Conservation (phyloP, 53 echinoderm and acorn worm species). For the Temnopleurus reevesii region DNA sequence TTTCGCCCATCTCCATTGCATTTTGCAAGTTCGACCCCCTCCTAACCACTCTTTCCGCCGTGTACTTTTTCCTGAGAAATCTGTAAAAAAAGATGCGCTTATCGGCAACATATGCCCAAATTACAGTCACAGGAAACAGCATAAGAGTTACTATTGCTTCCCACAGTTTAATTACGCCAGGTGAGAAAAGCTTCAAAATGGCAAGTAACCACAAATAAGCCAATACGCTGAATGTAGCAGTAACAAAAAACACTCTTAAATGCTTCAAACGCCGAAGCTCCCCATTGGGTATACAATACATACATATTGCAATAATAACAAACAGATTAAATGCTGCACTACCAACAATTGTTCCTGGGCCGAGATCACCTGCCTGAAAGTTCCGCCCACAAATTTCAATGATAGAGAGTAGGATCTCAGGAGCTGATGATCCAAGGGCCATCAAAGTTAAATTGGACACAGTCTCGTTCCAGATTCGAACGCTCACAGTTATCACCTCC, state of each 20-base stretch:
- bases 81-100: conserved; percentile 93
- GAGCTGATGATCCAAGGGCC: conserved; percentile 98
- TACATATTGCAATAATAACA: conserved; percentile 94
- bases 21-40: conserved; percentile 76
- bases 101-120: conserved; percentile 94
- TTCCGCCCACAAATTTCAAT: conserved; percentile 87
- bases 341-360: conserved; percentile 97
- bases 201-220: conserved; percentile 93
- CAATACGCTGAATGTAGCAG: conserved; percentile 90
- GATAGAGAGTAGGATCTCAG: conserved; percentile 93
- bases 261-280: conserved; percentile 87
- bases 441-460: conserved; percentile 97
- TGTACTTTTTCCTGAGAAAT: conserved; percentile 98
- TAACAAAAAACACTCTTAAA: conserved; percentile 95
- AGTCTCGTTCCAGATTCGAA: conserved; percentile 97
- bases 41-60: conserved; percentile 82
- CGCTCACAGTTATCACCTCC: conserved; percentile 84
- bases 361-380: conserved; percentile 91
- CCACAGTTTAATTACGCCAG: conserved; percentile 74
- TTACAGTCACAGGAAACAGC: conserved; percentile 88
- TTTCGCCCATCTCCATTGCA: conserved; percentile 85
- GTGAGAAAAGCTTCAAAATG: conserved; percentile 72
- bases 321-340: conserved; percentile 99
- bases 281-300: conserved; percentile 84
- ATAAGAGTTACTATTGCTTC: conserved; percentile 91